Base-by-base conservation (phyloP, 1,140 invertebrate species). In the Pogonomyrmex barbatus region DNA sequence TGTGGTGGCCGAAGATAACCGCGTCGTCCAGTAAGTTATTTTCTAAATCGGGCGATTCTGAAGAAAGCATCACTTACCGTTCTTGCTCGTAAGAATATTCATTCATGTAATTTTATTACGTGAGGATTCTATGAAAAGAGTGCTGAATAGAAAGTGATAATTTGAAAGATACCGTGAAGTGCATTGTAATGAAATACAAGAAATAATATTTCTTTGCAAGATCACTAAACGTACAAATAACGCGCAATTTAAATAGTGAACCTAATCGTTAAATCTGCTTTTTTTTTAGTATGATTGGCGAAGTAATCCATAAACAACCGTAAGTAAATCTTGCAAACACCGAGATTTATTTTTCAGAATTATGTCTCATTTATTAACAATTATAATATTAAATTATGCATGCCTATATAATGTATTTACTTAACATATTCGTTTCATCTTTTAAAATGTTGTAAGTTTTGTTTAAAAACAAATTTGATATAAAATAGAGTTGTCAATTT, bases 291-390 rank as follows among this genome's bases (percentile, higher is more conserved):
- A 95, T 96, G 94, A 96, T 97, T 84, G 96, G 96, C 79, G 96
- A 97, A 95, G 96, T 97, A 94, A 96, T 97, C 94, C 96, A 97
- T 94, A 97, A 96, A 92, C 96, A 97, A 93, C 96, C 96, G 96
- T 97, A 96, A 97, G 96, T 97, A 95, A 88, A 68, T 62, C 4
- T 62, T 47, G 14, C 24, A 70, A n/a, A 33, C 24, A 52, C 30
- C 82, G 58, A 82, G 50, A 58, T 47, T 39, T 47, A 24, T 50
- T 9, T 86, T 62, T 33, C 52, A 58, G 12, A 68, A 68, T 68
- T 83, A 17, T 42, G 33, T 68, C 60, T 60, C 24, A 4, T 79
- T 10, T n/a, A 42, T 33, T 36, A 82, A 30, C 33, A 5, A 24
- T 36, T 36, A 33, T n/a, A 39, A 47, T 45, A 56, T 24, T 67